Evolutionary conservation across 2,888 invertebrate species (phyloP).

Genomic region (Hypselothyrea guttata): DNA sequence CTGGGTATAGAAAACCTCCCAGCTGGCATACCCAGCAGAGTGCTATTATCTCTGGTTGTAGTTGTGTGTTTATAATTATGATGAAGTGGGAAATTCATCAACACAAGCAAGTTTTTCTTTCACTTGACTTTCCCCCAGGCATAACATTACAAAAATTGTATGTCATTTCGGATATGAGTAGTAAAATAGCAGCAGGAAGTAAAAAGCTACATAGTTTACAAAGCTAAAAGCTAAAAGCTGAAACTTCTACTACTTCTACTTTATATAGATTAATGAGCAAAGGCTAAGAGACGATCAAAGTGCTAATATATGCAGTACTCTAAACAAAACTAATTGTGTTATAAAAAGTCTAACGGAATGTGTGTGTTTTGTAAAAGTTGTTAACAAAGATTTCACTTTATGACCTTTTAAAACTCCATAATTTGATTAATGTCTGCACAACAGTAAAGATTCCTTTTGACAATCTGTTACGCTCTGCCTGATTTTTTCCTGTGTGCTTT

Average conservation of each 20-base stretch:
- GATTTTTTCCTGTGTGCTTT: slow-evolving; percentile 13
- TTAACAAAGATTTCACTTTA: slow-evolving; percentile 38
- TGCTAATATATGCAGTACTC: slow-evolving; percentile 24
- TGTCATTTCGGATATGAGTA: slow-evolving; percentile 67
- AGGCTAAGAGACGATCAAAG: slow-evolving; percentile 15
- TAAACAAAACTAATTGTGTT: slow-evolving; percentile 35
- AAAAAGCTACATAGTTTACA: slow-evolving; percentile 1
- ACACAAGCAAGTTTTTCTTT: slow-evolving; percentile 5
- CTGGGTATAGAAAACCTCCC: slow-evolving; percentile 8
- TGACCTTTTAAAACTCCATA: slow-evolving; percentile 49
- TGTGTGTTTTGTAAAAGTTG: slow-evolving; percentile 24
- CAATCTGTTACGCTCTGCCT: slow-evolving; percentile 24
- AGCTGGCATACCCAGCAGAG: background rate
- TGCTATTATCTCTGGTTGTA: slow-evolving; percentile 3
- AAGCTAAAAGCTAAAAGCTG: slow-evolving; percentile 26
- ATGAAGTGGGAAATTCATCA: slow-evolving; percentile 51
- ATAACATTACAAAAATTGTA: slow-evolving; percentile 40
- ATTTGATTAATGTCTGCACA: slow-evolving; percentile 63
- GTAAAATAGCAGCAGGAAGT: slow-evolving; percentile 13
- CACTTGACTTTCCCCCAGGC: slow-evolving; percentile 29
- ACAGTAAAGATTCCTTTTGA: slow-evolving; percentile 22
- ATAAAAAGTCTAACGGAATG: slow-evolving; percentile 14
- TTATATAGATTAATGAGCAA: slow-evolving; percentile 53
- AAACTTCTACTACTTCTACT: slow-evolving; percentile 16
- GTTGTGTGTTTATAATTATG: slow-evolving; percentile 58